Evolutionary conservation across 2,113 vertebrate genomes (phyloP), one percentile per base, ranked within the genome.

Genomic region (Colius striatus): DNA sequence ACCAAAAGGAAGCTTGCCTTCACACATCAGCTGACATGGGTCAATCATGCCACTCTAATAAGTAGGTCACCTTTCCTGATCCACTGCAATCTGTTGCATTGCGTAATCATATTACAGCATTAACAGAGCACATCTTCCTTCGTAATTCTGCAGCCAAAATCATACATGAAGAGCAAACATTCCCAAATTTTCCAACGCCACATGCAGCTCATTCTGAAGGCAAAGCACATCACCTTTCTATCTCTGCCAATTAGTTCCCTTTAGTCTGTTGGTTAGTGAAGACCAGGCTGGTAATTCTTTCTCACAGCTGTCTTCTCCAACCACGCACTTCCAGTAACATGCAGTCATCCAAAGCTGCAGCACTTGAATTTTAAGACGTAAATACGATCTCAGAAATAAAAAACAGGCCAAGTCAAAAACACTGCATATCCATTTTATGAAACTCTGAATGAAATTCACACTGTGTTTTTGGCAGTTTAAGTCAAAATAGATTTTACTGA

Each of bases 1-100:
- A 60, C 36, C 63, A 57, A 90, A 90, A 83, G 83, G 79, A 92
- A 92, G 70, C 84, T 38, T 53, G 73, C 67, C 65, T 78, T 94
- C 86, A 90, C 68, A 76, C 83, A 93, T 92, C 92, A 97, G 83
- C 92, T 93, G 92, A 94, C 96, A 94, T 1, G 58, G 89, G 91
- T 96, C 96, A 96, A 72, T 89, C 89, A 82, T 78, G 77, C 75
- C 92, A 96, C 81, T 62, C 81, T 61, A 91, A 65, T 87, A 94
- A 95, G 87, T 95, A 96, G 95, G 95, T 95, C 94, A 96, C 95
- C 81, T 82, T 97, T 96, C 95, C 93, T 95, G 92, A 95, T 91
- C 70, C 91, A 91, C 92, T 82, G 94, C 96, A 94, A 96, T 84
- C 92, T 97, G 89, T 19, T 89, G 81, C 47, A 61, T 76, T 94